Base-by-base conservation (phyloP, 2,888 invertebrate species). In the Caenorhabditis uteleia region DNA sequence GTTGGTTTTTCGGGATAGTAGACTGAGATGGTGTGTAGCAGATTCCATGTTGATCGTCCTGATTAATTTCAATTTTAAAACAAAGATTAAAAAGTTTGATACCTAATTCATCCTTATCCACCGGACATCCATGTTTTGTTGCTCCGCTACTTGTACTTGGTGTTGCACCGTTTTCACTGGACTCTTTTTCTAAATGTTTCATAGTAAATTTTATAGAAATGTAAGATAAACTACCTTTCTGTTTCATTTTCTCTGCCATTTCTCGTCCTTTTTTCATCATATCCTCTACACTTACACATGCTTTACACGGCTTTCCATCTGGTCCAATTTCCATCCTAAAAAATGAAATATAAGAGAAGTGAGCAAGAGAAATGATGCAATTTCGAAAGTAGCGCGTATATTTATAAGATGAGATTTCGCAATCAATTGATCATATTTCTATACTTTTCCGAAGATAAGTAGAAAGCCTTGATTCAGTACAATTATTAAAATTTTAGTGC, bases 21-120 rank as follows among this genome's bases (percentile, higher is more conserved):
- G 0, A 94, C 92, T 3, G 93, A 94, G 89, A 97, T 93, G 0
- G 97, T 92, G 83, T 98, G 98, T 2, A 98, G 87, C 74, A 97
- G 89, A 6, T 91, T 89, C 98, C 98, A 98, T 2, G 95, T 73
- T 43, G 69, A 67, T 38, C 71, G 40, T 3, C 71, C 68, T 68
- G 44, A 40, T 56, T 25, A n/a, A 23, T 23, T 16, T 43, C 6
- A 23, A 10, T n/a, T n/a, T n/a, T n/a, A n/a, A n/a, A n/a, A n/a
- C n/a, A n/a, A n/a, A n/a, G n/a, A n/a, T n/a, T n/a, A 21, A 14
- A 20, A 10, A 23, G 8, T 7, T n/a, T 18, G 8, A 23, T 38
- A 60, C 74, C 89, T 16, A 88, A 78, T 61, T 86, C 85, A 68
- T 85, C 84, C 51, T 84, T 84, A 75, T 88, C 88, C 7, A 87